Evolutionary conservation across 2,113 vertebrate genomes (phyloP).

Genomic region (Sander vitreus): DNA sequence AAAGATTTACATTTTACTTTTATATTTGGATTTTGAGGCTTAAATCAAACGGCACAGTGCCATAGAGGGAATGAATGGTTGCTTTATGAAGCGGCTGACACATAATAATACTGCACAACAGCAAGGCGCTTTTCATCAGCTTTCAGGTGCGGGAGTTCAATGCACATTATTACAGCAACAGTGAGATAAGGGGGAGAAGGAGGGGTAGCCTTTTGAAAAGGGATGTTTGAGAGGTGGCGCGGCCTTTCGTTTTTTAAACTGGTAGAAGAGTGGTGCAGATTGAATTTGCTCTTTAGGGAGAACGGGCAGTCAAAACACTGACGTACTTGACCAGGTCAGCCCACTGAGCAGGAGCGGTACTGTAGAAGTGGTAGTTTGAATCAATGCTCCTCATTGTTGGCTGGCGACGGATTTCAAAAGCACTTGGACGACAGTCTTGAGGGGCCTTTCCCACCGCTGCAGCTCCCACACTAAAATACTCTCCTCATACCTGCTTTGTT

Average conservation of each 20-base stretch:
- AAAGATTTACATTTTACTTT: slow-evolving; percentile 63
- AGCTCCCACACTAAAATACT: slow-evolving; percentile 43
- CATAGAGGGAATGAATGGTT: slow-evolving; percentile 60
- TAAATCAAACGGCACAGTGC: slow-evolving; percentile 43
- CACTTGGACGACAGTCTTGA: slow-evolving; percentile 58
- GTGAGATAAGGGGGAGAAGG: slow-evolving; percentile 40
- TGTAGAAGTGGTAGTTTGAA: slow-evolving; percentile 63
- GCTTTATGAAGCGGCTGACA: slow-evolving; percentile 59
- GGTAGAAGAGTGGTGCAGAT: slow-evolving; percentile 48
- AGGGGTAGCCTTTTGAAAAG: slow-evolving; percentile 41
- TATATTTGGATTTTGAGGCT: slow-evolving; percentile 48
- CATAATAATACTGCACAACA: slow-evolving; percentile 52
- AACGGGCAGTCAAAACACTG: slow-evolving; percentile 79
- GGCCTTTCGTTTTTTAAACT: slow-evolving; percentile 28
- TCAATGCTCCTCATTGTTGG: slow-evolving; percentile 82
- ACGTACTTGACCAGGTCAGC: slow-evolving; percentile 77
- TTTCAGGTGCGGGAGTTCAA: slow-evolving; percentile 56
- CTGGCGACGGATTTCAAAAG: slow-evolving; percentile 70
- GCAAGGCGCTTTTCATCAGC: slow-evolving; percentile 57
- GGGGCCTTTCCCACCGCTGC: slow-evolving; percentile 71
- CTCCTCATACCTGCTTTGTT: slow-evolving; percentile 48
- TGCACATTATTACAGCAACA: slow-evolving; percentile 53
- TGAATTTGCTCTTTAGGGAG: slow-evolving; percentile 72
- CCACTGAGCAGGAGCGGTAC: slow-evolving; percentile 43
- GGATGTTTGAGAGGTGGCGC: slow-evolving; percentile 36